A percentile compares a stretch with the other conserved stretches of the same genome.
phyloP scores from a whole-genome alignment of 1,140 invertebrate genomes.

The Phocides pigmalion region DNA sequence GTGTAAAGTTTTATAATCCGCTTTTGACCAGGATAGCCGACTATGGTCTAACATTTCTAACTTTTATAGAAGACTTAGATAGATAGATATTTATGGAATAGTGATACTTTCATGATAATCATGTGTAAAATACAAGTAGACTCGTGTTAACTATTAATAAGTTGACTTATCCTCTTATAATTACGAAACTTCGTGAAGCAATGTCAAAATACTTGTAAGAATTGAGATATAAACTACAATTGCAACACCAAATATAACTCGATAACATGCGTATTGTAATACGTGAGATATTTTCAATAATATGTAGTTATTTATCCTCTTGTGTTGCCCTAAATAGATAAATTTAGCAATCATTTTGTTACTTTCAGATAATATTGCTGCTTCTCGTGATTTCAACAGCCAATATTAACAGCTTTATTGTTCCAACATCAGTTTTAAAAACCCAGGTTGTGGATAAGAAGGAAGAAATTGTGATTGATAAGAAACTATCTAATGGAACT shows the following conservation, averaged over 20 bases:
- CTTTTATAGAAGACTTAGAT: no score
- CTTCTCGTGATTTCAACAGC: slow-evolving; percentile 30
- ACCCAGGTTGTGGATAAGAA: background rate
- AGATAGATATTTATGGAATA: no score
- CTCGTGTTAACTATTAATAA: no score
- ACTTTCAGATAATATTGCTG: slow-evolving; percentile 40
- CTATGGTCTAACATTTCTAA: no score
- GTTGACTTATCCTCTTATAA: no score
- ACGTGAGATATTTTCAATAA: slow-evolving; percentile 19
- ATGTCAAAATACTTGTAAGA: background rate
- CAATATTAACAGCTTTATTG: slow-evolving; percentile 16
- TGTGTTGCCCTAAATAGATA: slow-evolving; percentile 29
- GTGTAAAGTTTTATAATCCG: no score
- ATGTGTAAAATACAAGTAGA: no score
- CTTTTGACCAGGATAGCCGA: no score
- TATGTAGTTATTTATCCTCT: background rate
- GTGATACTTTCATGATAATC: no score
- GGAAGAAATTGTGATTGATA: slow-evolving; percentile 4
- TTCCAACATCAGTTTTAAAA: slow-evolving; percentile 1
- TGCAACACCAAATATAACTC: slow-evolving; percentile 16
- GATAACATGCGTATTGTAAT: slow-evolving; percentile 16
- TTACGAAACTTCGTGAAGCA: background rate
- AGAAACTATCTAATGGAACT: slow-evolving; percentile 21
- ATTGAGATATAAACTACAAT: slow-evolving; percentile 5
- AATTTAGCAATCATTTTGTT: slow-evolving; percentile 33